These are phyloP conservation scores for Mechanitis mazaeus DNA, from an alignment of 2,888 invertebrate species.

Conservation along the genomic window DNA sequence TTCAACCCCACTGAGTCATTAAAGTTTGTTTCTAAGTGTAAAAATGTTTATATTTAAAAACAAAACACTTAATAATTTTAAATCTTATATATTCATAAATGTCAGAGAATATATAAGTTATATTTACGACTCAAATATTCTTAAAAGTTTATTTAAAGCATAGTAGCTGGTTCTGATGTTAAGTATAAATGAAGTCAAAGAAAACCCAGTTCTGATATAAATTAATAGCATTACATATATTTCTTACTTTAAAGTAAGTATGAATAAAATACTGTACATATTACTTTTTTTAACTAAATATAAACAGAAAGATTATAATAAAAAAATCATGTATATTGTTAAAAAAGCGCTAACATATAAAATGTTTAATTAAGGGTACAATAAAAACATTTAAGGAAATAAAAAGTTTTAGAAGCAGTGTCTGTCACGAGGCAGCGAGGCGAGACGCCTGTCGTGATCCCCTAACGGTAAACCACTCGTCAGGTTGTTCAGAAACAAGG, in stretches of 20 bases:
- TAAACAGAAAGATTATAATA: no score
- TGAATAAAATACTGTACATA: no score
- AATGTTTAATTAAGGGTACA: not conserved
- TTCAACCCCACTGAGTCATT: conserved; percentile 37
- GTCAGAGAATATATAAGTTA: no score
- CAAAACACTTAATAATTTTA: no score
- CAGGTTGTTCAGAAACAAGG: conserved; percentile 6
- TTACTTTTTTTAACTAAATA: no score
- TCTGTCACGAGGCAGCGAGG: conserved; percentile 9
- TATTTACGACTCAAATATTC: conserved; percentile 1
- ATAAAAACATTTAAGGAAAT: not conserved
- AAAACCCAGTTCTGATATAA: no score
- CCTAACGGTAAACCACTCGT: conserved; percentile 21
- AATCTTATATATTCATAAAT: no score
- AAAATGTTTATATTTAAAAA: not conserved
- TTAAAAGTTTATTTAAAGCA: not conserved
- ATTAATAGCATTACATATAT: no score
- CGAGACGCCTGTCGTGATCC: conserved; percentile 27
- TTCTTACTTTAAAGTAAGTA: no score
- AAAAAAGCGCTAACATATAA: not conserved
- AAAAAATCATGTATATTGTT: no score
- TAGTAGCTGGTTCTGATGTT: no score
- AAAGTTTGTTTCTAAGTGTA: not conserved
- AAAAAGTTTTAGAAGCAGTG: not conserved
- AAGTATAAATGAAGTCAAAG: no score